Evolutionary conservation across 2,888 invertebrate genomes (phyloP).

Genomic region (Troides aeacus): DNA sequence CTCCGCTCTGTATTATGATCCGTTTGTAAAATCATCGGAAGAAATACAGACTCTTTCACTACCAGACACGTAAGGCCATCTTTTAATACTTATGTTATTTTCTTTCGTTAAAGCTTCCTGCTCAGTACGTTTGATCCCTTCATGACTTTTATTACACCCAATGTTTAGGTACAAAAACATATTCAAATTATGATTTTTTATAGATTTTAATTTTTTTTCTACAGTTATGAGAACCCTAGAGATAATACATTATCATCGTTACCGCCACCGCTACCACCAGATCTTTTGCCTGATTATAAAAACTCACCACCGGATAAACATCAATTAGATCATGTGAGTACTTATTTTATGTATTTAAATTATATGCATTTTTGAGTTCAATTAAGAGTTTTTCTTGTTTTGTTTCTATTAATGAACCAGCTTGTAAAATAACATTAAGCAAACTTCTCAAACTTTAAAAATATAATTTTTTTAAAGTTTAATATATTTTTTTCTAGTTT

Average conservation of each 20-base stretch:
- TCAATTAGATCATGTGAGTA: slow-evolving; percentile 92
- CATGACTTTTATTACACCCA: not conserved
- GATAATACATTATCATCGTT: slow-evolving; percentile 75
- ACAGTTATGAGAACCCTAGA: slow-evolving; percentile 63
- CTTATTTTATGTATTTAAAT: not conserved
- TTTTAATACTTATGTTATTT: not conserved
- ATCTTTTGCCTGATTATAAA: slow-evolving; percentile 88
- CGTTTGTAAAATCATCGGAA: slow-evolving; percentile 64
- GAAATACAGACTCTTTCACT: slow-evolving; percentile 53
- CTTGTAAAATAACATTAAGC: not conserved
- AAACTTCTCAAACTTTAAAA: too few species aligned
- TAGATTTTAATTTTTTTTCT: slow-evolving; percentile 25
- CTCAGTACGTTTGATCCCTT: not conserved
- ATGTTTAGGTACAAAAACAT: not conserved
- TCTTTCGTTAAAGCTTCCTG: not conserved
- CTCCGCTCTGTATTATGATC: slow-evolving; percentile 91
- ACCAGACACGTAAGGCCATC: slow-evolving; percentile 48
- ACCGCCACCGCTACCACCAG: slow-evolving; percentile 83
- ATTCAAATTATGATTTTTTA: not conserved
- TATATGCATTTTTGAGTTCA: not conserved
- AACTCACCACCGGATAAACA: slow-evolving; percentile 93
- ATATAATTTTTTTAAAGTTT: too few species aligned
- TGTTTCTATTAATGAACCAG: not conserved
- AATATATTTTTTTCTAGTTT: too few species aligned
- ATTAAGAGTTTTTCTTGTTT: too few species aligned